These are phyloP conservation scores for Quiscalus mexicanus DNA, from an alignment of 2,113 vertebrate genomes.

Conservation along the genomic window DNA sequence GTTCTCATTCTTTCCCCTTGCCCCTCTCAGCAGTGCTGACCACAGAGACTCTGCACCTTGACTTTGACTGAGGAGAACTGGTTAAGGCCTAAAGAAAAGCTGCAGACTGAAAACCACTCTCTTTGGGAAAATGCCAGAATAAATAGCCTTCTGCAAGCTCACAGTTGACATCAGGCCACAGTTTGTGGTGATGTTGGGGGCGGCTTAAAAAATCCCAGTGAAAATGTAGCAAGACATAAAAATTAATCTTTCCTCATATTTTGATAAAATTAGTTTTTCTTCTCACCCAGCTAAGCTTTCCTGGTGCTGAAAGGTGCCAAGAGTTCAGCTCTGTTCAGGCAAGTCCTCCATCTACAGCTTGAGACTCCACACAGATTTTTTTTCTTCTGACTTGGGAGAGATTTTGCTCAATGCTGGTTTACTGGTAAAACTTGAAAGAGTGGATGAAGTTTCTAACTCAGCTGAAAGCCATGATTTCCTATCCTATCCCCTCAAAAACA, in stretches of 20 bases:
- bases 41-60: conserved; percentile 20
- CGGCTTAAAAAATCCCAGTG: neutral
- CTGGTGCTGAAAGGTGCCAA: neutral
- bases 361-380: neutral
- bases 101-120: neutral
- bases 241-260: conserved; percentile 18
- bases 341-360: neutral
- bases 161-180: neutral
- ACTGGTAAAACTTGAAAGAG: neutral
- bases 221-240: neutral
- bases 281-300: neutral
- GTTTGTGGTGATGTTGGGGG: neutral
- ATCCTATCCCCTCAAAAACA: neutral
- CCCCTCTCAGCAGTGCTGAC: neutral
- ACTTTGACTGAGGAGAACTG: neutral
- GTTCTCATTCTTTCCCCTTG: neutral
- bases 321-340: neutral
- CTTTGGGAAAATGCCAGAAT: conserved; percentile 8
- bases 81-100: neutral
- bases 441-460: neutral
- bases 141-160: conserved; percentile 2
- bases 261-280: conserved; percentile 8
- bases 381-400: neutral
- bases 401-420: neutral
- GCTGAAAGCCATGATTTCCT: neutral